Evolutionary conservation across 2,797 vertebrate genomes (phyloP), one percentile per base, ranked within the genome.

Genomic region (Danio jaintianensis): DNA sequence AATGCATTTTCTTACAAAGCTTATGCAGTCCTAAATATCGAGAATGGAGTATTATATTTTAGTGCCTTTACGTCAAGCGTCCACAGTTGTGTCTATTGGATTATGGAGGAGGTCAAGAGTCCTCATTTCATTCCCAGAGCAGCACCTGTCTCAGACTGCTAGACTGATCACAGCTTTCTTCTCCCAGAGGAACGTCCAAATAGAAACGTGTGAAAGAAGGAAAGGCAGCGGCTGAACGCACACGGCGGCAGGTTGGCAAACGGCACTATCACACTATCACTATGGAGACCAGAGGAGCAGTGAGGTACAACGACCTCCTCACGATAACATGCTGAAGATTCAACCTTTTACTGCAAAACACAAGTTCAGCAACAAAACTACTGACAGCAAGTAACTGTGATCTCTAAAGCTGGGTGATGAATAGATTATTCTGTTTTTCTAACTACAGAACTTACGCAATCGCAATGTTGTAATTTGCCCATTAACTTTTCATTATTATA

Each of bases 201-300:
- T 90, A 92, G 89, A 92, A 91, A 90, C 90, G 87, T 78, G 80
- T 77, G 87, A 90, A 88, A 75, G 80, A 91, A 38, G 43, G 47
- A 7, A 76, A 52, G 15, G 29, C 4, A 18, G 16, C 7, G 11
- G 22, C 66, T 48, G 66, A 29, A 36, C 8, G 5, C 45, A 53
- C n/a, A 43, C 20, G 15, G 2, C 10, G 66, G 55, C 16, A 13
- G 29, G 59, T 52, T 75, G 18, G 12, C 45, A 90, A 88, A 90
- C 76, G 29, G n/a, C 29, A 63, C 73, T 0, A 5, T 52, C 18
- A 52, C 36, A 7, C 79, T 3, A 88, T 93, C 89, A 86, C 90
- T 84, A 91, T 86, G 87, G 91, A 89, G 87, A 93, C 89, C 74
- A 72, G 52, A 18, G 56, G 74, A 29, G 18, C 50, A 43, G 61